Evolutionary conservation across 1,140 invertebrate species (phyloP), one percentile per base, ranked within the genome.

Genomic region (Drosophila nigromelanica): DNA sequence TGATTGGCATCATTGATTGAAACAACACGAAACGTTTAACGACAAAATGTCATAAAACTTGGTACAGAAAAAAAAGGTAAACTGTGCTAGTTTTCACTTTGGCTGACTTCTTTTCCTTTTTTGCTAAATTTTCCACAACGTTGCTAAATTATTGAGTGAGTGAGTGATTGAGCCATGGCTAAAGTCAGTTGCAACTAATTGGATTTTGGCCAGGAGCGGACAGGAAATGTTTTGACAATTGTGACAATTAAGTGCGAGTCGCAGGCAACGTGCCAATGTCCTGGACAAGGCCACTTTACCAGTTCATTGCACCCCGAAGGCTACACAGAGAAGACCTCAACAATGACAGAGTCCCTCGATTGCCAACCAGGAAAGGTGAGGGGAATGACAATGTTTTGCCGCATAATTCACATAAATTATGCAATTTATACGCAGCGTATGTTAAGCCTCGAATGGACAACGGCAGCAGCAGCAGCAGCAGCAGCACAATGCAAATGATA

Each of bases 341-440:
- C 54, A 63, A 61, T 59, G 47, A 61, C 60, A 50, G 45, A 51
- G 43, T 50, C 27, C 45, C 12, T 14, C 42, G 35, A 50, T 37
- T 58, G 42, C 12, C 18, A 40, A 30, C 11, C 37, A 10, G 14
- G 11, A 14, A 35, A 10, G 21, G 11, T 12, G 24, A n/a, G 37
- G 37, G 39, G 18, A 30, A 62, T 45, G 48, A 50, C 77, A 67
- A 40, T 78, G 81, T 73, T 86, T 83, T 89, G 83, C 79, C 78
- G 83, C 82, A 87, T 87, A 87, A 87, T 87, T 89, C 82, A 78
- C 82, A 87, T 87, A 87, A 87, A 87, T 89, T 87, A 87, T 87
- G 83, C 83, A 89, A 87, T 89, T 87, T 89, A 87, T 76, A 82
- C 82, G 78, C 78, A 67, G 66, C 76, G 68, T 87, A 82, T 73